A percentile compares a stretch with the other conserved stretches of the same genome.
Evolutionary conservation across 2,113 vertebrate species (phyloP).

Genomic region (Harpagus bidentatus): DNA sequence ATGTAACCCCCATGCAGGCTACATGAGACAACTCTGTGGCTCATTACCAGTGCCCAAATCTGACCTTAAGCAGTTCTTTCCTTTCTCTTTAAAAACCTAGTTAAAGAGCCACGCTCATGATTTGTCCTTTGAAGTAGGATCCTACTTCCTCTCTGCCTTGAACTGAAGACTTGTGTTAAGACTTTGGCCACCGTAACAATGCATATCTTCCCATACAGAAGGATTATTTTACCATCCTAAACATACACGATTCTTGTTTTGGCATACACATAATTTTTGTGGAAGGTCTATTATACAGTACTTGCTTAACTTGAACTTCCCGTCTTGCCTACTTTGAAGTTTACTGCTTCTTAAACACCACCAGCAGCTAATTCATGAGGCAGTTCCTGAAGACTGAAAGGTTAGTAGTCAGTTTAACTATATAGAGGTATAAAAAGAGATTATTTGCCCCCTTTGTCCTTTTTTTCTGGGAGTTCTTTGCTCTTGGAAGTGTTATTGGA

Average conservation of each 20-base stretch:
- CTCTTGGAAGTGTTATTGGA: background rate
- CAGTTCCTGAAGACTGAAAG: background rate
- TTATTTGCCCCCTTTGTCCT: background rate
- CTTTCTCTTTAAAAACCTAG: background rate
- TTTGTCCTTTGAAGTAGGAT: background rate
- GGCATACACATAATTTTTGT: background rate
- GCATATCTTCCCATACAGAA: background rate
- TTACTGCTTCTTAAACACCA: background rate
- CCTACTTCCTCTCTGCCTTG: background rate
- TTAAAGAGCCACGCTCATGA: background rate
- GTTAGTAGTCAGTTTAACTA: background rate
- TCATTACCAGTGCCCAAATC: background rate
- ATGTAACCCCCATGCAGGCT: background rate
- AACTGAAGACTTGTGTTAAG: background rate
- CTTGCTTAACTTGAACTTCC: background rate
- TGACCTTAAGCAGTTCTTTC: background rate
- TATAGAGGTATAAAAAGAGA: background rate
- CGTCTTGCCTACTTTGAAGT: background rate
- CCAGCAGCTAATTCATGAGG: background rate
- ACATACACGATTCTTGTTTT: background rate
- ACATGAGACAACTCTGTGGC: background rate
- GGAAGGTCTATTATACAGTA: background rate
- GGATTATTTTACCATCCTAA: background rate
- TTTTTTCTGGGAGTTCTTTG: background rate
- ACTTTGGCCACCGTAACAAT: fast-evolving